phyloP scores from a whole-genome alignment of 1,140 invertebrate genomes.

The Rhopalosiphum maidis region DNA sequence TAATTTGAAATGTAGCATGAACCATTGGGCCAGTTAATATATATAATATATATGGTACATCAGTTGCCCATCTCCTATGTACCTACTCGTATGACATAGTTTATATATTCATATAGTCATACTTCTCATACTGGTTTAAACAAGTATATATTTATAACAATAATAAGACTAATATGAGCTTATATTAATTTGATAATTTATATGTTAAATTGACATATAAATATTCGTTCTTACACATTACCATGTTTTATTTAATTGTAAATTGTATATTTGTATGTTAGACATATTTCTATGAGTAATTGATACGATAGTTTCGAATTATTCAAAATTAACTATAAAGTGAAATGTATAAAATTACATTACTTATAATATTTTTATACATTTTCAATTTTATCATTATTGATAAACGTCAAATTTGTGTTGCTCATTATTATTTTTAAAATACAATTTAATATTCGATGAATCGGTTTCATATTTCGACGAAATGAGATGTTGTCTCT shows the following conservation, averaged over 20 bases:
- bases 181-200: too few relatives aligned
- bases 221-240: too few relatives aligned
- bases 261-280: neutral
- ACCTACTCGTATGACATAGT: too few relatives aligned
- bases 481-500: neutral
- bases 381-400: neutral
- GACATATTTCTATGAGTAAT: neutral
- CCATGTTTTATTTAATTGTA: neutral
- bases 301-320: neutral
- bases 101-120: too few relatives aligned
- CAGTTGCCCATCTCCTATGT: too few relatives aligned
- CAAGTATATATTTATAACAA: too few relatives aligned
- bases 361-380: neutral
- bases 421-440: neutral
- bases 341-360: neutral
- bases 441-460: neutral
- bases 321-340: neutral
- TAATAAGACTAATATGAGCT: too few relatives aligned
- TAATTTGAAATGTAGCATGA: too few relatives aligned
- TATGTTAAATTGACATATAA: too few relatives aligned
- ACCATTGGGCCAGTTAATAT: too few relatives aligned
- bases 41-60: too few relatives aligned
- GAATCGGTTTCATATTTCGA: neutral
- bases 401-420: neutral
- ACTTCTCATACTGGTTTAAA: too few relatives aligned